Evolutionary conservation across 2,113 vertebrate genomes (phyloP).

Genomic region (Aleadryas rufinucha): DNA sequence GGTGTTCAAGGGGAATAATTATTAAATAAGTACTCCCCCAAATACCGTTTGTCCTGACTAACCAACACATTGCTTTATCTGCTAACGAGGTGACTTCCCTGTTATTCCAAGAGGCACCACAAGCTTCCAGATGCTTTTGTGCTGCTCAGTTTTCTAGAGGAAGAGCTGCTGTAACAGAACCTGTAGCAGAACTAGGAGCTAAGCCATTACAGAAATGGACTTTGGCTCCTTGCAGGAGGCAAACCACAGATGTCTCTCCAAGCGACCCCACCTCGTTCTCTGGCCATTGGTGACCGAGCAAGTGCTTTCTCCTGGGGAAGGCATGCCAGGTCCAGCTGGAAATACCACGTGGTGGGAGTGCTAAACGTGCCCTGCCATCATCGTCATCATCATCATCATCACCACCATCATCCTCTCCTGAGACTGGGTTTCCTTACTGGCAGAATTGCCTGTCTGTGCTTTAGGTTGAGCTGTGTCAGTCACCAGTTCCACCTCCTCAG

Average conservation of each 20-base stretch:
- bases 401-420: neutral
- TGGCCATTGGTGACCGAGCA: neutral
- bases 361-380: neutral
- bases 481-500: neutral
- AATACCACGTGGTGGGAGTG: neutral
- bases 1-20: neutral
- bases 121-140: neutral
- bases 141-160: neutral
- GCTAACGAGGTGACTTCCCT: neutral
- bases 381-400: neutral
- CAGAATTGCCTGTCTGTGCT: neutral
- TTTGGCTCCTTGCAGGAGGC: neutral
- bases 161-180: neutral
- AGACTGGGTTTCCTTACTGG: neutral
- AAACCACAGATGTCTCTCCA: neutral
- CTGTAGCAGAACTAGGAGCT: too few relatives aligned
- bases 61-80: neutral
- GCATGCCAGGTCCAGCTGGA: neutral
- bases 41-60: neutral
- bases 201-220: neutral
- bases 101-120: neutral
- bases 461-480: neutral
- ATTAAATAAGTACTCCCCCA: neutral
- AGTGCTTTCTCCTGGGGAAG: neutral
- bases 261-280: neutral